Evolutionary conservation across 2,888 invertebrate genomes (phyloP).

Genomic region (Rugalucina vietnamica): DNA sequence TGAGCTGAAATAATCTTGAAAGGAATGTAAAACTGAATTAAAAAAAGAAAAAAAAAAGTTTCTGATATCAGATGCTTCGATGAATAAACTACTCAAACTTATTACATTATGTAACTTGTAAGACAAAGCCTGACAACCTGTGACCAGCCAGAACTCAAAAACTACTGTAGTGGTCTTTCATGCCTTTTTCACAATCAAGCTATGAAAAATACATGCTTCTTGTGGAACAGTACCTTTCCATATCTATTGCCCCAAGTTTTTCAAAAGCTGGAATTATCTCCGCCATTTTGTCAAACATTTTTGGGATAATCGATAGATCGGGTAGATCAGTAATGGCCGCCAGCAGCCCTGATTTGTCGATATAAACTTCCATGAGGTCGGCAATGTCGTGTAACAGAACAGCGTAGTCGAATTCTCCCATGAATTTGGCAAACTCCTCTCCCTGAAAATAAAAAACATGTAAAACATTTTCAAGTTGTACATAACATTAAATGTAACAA

Average conservation of each 20-base stretch:
- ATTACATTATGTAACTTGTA: too few species aligned
- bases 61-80: too few species aligned
- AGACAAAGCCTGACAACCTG: too few species aligned
- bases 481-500: not conserved
- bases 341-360: conserved; percentile 53
- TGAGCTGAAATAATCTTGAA: too few species aligned
- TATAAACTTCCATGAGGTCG: conserved; percentile 68
- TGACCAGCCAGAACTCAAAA: too few species aligned
- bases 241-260: conserved; percentile 37
- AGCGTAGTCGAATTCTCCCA: conserved; percentile 51
- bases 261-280: conserved; percentile 52
- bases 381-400: conserved; percentile 66
- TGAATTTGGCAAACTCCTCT: conserved; percentile 54
- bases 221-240: conserved; percentile 52
- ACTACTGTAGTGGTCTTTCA: too few species aligned
- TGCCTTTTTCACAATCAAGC: too few species aligned
- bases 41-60: too few species aligned
- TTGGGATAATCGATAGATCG: conserved; percentile 58
- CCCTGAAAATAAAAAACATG: conserved; percentile 48
- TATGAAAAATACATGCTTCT: too few species aligned
- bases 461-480: too few species aligned
- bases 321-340: conserved; percentile 49
- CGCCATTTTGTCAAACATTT: conserved; percentile 31
- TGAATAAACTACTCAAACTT: too few species aligned
- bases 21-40: too few species aligned